Base-by-base conservation (phyloP, 2,113 vertebrate species). In the Chaenocephalus aceratus region DNA sequence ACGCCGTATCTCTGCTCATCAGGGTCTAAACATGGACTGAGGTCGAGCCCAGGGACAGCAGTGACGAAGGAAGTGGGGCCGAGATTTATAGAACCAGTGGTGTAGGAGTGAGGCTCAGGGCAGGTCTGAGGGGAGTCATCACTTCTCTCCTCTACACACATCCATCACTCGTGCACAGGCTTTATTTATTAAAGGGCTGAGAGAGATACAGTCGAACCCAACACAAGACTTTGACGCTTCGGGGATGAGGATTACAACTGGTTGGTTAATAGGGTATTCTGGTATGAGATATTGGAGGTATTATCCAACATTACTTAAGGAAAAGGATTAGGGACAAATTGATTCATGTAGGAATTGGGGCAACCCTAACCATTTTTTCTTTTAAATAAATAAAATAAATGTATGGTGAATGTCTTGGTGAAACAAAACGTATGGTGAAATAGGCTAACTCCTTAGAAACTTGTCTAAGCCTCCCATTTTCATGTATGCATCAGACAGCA, bases 41-140 rank as follows among this genome's bases (percentile, higher is more conserved):
- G 71, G 78, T 80, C 75, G 58, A 68, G 62, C 83, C 79, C 69
- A 53, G 46, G 79, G 79, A 83, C 56, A 18, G 10, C 51, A n/a
- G 26, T 48, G 57, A 67, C 21, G 4, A 79, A 82, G 80, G 78
- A 83, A 80, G 74, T 21, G n/a, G 66, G 58, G 64, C 59, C 77
- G 53, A 70, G 77, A 88, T 89, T 90, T 88, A 87, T 80, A 72
- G 64, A 77, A 65, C 26, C 49, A 64, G 18, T 73, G 66, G 85
- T 51, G 67, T 65, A 41, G 69, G 56, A 85, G 52, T 4, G 0
- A 72, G 80, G 79, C 59, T 73, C 16, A 75, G 66, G 51, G 67
- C 76, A 88, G 73, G 41, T 71, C 84, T 65, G 49, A 6, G 45
- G 80, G 75, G 82, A 79, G 52, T 64, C 61, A 88, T 89, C 68